Percentiles rank a stretch among this genome's conserved stretches.
Evolutionary conservation across 2,797 vertebrate species (phyloP).

Genomic region (Forpus xanthops): DNA sequence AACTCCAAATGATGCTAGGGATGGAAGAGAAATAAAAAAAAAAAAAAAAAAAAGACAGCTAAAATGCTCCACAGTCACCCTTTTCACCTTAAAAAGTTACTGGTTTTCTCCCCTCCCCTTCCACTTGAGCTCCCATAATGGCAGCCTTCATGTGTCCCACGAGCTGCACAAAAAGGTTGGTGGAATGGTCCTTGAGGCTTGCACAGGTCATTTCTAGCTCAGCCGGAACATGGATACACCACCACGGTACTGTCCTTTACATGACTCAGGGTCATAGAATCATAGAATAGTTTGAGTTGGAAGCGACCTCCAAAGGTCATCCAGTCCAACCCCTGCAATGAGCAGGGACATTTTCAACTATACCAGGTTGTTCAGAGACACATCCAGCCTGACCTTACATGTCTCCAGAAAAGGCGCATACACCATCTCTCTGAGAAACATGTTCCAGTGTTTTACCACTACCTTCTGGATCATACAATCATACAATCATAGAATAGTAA

Average conservation of each 20-base stretch:
- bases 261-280: background rate
- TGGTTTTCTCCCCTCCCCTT: background rate
- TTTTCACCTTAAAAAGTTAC: background rate
- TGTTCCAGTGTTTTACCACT: background rate
- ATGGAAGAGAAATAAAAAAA: background rate
- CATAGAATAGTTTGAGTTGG: background rate
- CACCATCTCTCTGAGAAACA: background rate
- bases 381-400: background rate
- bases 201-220: background rate
- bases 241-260: background rate
- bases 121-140: background rate
- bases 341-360: background rate
- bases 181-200: background rate
- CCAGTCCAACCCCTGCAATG: background rate
- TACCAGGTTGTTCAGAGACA: background rate
- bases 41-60: background rate
- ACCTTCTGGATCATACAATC: background rate
- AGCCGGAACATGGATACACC: background rate
- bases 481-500: no score
- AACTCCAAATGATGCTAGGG: background rate
- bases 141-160: background rate
- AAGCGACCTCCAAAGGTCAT: background rate
- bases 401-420: background rate
- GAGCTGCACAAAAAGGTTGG: accelerated
- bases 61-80: background rate